These are phyloP conservation scores for Peribatodes rhomboidaria DNA, from an alignment of 2,888 invertebrate genomes.

Conservation along the genomic window DNA sequence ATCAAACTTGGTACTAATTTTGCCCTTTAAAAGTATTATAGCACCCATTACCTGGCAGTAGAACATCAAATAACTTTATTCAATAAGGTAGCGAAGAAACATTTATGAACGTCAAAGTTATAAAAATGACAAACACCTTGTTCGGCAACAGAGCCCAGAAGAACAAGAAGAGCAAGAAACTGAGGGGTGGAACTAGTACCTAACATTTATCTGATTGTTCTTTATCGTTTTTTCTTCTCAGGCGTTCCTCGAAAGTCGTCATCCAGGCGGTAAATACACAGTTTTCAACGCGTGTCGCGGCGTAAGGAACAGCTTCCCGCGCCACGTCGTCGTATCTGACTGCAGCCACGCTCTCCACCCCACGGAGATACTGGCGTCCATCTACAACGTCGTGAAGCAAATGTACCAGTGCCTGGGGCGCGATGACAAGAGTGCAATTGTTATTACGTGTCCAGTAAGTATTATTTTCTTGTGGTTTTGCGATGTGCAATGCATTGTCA, in stretches of 20 bases:
- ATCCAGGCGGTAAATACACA: conserved; percentile 92
- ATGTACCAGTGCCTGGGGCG: conserved; percentile 95
- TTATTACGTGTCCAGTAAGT: conserved; percentile 93
- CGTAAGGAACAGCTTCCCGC: conserved; percentile 85
- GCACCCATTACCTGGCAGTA: neutral
- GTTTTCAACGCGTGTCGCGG: conserved; percentile 92
- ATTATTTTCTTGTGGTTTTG: too few species aligned
- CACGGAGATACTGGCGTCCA: conserved; percentile 92
- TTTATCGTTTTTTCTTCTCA: conserved; percentile 47
- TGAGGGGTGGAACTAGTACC: too few species aligned
- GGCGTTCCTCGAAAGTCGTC: conserved; percentile 92
- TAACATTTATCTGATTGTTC: too few species aligned
- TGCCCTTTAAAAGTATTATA: neutral
- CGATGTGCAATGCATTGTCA: too few species aligned
- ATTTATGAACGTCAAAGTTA: too few species aligned
- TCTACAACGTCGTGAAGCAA: conserved; percentile 94
- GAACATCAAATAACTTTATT: too few species aligned
- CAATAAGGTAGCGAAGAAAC: neutral
- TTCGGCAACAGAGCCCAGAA: too few species aligned
- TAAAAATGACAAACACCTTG: too few species aligned
- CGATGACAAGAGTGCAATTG: conserved; percentile 93
- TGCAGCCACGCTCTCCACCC: conserved; percentile 86
- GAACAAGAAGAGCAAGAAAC: too few species aligned
- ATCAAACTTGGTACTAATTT: neutral
- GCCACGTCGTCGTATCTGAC: conserved; percentile 86